Evolutionary conservation across 1,140 invertebrate species (phyloP).

Genomic region (Luehdorfia chinensis): DNA sequence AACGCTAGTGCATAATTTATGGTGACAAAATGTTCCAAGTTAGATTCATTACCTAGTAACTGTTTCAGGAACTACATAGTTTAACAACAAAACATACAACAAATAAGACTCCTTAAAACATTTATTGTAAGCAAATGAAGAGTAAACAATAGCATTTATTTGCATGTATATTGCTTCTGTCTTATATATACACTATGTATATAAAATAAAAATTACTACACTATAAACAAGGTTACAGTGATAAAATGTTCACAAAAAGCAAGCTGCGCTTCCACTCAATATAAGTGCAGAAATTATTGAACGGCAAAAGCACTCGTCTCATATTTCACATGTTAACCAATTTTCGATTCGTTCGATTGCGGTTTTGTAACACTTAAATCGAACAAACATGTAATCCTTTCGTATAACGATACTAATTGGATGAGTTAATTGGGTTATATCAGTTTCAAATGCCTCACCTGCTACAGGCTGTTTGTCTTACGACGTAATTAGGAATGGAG

Average conservation of each 20-base stretch:
- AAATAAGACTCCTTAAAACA: too few relatives aligned
- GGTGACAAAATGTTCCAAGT: too few relatives aligned
- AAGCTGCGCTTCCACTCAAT: conserved; percentile 1
- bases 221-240: neutral
- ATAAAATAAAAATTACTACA: neutral
- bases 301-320: neutral
- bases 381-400: conserved; percentile 4
- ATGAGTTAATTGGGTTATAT: conserved; percentile 25
- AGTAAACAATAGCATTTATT: neutral
- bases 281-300: conserved; percentile 3
- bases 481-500: conserved; percentile 31
- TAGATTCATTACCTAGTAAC: too few relatives aligned
- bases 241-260: conserved; percentile 7
- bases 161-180: neutral
- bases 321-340: neutral
- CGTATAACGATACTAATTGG: conserved; percentile 22
- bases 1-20: too few relatives aligned
- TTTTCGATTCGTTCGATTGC: conserved; percentile 3
- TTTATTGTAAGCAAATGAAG: neutral
- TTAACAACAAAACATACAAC: too few relatives aligned
- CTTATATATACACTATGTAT: neutral
- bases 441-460: conserved; percentile 31
- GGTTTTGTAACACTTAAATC: conserved; percentile 10
- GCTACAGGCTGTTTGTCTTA: conserved; percentile 30
- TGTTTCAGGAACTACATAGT: too few relatives aligned